Evolutionary conservation across 2,113 vertebrate genomes (phyloP).

Genomic region (Rynchops niger): DNA sequence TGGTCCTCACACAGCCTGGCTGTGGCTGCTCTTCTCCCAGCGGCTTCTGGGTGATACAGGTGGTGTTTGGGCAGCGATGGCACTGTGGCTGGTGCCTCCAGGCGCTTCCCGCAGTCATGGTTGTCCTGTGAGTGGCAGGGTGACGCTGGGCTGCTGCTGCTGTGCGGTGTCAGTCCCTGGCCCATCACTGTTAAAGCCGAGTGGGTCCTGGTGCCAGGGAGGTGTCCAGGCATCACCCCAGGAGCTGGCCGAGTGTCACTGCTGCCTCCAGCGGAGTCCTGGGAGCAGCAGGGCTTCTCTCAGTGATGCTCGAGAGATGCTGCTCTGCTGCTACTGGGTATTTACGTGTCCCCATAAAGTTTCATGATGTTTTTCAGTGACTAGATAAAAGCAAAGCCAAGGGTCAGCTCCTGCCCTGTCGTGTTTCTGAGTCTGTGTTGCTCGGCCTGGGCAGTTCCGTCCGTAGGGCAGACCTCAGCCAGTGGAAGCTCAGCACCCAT

Average conservation of each 20-base stretch:
- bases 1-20: not conserved
- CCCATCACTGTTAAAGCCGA: not conserved
- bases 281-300: too few species aligned
- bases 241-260: not conserved
- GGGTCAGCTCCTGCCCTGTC: not conserved
- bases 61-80: not conserved
- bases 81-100: not conserved
- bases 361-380: not conserved
- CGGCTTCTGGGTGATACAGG: not conserved
- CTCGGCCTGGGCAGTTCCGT: not conserved
- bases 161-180: accelerated
- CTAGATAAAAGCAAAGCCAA: not conserved
- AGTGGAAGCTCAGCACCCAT: not conserved
- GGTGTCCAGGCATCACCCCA: not conserved
- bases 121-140: not conserved
- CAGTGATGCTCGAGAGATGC: not conserved
- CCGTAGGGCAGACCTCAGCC: not conserved
- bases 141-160: not conserved
- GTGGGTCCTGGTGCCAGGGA: not conserved
- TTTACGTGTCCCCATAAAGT: not conserved
- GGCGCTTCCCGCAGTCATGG: not conserved
- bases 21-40: not conserved
- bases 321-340: not conserved
- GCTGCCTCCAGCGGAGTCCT: not conserved
- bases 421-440: not conserved